A percentile compares a stretch with the other conserved stretches of the same genome.
Conservation (phyloP, 2,113 vertebrate species). For the Mormyrus iriodes region DNA sequence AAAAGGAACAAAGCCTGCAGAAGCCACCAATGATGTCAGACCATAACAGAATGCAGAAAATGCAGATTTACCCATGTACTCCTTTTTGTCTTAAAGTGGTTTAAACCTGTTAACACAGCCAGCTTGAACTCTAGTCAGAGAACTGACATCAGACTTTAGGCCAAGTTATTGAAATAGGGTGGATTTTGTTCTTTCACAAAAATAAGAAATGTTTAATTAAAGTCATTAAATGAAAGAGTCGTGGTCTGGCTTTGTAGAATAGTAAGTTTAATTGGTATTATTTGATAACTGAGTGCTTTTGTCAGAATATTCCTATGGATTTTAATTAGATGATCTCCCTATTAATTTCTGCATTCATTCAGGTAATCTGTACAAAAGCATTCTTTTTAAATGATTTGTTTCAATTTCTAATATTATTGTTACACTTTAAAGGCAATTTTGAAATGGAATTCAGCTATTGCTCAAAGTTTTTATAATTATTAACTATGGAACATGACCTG, state of each 20-base stretch:
- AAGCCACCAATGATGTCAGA: constrained; percentile 38
- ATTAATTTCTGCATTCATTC: not conserved
- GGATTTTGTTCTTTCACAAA: not conserved
- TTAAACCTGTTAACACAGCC: not conserved
- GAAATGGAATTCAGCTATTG: not conserved
- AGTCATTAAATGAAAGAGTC: not conserved
- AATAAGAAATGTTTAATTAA: not conserved
- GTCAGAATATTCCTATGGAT: not conserved
- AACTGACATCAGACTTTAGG: not conserved
- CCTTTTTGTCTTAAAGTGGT: not conserved
- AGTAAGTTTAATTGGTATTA: not conserved
- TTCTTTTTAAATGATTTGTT: not conserved
- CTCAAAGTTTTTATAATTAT: not conserved
- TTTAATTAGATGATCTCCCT: not conserved
- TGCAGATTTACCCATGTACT: not conserved
- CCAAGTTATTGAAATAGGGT: not conserved
- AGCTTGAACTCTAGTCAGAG: not conserved
- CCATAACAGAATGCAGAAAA: constrained; percentile 11
- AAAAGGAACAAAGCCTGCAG: constrained; percentile 32
- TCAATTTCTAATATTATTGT: not conserved
- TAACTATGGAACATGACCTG: not conserved
- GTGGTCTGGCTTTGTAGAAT: not conserved
- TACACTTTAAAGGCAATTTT: not conserved
- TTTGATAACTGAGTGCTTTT: not conserved
- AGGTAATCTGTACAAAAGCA: not conserved